These are phyloP conservation scores for Tychaedon coryphoeus DNA, from an alignment of 2,113 vertebrate species.

Conservation along the genomic window DNA sequence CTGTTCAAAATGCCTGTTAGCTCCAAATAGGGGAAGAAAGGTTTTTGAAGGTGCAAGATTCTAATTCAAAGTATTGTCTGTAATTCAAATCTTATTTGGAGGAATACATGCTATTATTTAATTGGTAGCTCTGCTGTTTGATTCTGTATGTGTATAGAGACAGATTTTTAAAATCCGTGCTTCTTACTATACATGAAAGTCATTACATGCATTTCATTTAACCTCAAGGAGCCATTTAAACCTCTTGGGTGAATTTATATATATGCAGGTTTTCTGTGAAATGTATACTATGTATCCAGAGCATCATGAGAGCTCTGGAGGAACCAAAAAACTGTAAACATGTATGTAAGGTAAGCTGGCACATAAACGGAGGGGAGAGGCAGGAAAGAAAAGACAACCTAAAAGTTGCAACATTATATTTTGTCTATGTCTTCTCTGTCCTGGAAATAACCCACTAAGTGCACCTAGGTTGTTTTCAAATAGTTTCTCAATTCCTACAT, in stretches of 20 bases:
- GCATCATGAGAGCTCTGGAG: background rate
- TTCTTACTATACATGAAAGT: slow-evolving; percentile 50
- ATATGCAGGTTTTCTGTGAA: slow-evolving; percentile 52
- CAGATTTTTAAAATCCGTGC: slow-evolving; percentile 12
- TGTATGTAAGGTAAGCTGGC: background rate
- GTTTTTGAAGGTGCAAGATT: background rate
- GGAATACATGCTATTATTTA: slow-evolving; percentile 27
- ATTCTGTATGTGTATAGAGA: slow-evolving; percentile 3
- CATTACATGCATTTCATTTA: slow-evolving; percentile 56
- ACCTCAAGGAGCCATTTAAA: slow-evolving; percentile 54
- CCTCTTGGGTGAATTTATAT: slow-evolving; percentile 57
- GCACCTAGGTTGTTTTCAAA: background rate
- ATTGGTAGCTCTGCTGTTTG: slow-evolving; percentile 23
- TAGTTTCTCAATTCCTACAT: background rate
- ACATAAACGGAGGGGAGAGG: background rate
- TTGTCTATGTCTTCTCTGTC: background rate
- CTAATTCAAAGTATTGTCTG: background rate
- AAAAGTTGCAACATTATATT: background rate
- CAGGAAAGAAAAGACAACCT: background rate
- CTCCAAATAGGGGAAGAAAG: background rate
- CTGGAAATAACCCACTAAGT: background rate
- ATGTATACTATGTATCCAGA: slow-evolving; percentile 43
- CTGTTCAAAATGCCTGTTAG: background rate
- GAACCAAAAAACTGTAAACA: background rate
- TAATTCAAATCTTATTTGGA: slow-evolving; percentile 51